Conservation (phyloP, 2,113 vertebrate species). For the Dermatemys mawii region DNA sequence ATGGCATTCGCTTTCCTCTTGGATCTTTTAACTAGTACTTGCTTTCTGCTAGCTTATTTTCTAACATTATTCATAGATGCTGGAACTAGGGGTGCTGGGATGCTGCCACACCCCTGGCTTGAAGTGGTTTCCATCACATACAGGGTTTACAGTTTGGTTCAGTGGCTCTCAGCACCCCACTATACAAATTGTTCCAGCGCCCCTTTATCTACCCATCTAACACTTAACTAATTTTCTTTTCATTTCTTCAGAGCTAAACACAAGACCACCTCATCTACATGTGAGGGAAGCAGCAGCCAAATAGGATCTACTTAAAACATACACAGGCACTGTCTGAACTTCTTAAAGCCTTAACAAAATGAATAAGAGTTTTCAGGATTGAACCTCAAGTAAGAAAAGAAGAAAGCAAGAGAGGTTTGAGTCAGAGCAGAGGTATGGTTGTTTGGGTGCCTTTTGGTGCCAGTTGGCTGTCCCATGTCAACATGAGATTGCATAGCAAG, state of each 20-base stretch:
- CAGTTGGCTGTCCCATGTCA: neutral
- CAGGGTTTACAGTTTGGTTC: too few relatives aligned
- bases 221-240: neutral
- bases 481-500: neutral
- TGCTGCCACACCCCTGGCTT: too few relatives aligned
- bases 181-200: too few relatives aligned
- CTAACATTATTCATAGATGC: neutral
- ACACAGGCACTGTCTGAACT: neutral
- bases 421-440: neutral
- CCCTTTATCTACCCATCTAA: neutral
- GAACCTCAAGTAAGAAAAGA: neutral
- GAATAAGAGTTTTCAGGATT: neutral
- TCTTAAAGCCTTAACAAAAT: neutral
- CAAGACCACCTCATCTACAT: neutral
- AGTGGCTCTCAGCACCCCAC: too few relatives aligned
- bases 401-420: neutral
- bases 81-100: too few relatives aligned
- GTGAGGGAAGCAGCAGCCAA: neutral
- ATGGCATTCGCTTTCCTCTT: neutral
- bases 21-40: neutral
- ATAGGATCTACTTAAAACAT: neutral
- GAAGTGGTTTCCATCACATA: too few relatives aligned
- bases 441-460: neutral
- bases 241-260: neutral
- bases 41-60: neutral